These are phyloP conservation scores for Erythrocebus patas DNA, from an alignment of 2,113 vertebrate genomes.

Conservation along the genomic window DNA sequence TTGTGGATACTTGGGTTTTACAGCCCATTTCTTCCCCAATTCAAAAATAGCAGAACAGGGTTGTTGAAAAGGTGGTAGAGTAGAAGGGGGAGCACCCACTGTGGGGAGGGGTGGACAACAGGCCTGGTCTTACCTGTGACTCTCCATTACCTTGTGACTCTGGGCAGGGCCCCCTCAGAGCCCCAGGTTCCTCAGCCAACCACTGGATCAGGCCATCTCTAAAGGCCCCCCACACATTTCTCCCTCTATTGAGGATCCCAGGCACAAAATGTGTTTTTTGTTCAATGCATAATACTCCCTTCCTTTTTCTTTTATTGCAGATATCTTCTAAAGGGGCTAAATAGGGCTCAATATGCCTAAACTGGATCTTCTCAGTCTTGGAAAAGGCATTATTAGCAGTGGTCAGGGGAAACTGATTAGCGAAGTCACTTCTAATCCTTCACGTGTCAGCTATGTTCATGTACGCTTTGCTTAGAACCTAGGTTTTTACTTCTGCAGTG, in stretches of 20 bases:
- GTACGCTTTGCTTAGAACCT: neutral
- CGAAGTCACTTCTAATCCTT: neutral
- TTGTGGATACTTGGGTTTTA: neutral
- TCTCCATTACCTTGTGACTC: neutral
- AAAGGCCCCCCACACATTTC: neutral
- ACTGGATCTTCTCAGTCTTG: neutral
- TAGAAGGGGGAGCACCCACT: neutral
- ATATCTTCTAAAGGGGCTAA: neutral
- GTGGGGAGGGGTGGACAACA: neutral
- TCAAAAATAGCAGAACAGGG: neutral
- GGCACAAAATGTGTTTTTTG: neutral
- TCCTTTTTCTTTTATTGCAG: neutral
- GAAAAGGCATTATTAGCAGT: neutral
- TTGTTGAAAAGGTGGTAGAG: neutral
- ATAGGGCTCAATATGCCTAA: neutral
- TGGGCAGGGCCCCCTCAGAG: neutral
- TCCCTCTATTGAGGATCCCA: neutral
- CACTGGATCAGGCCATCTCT: neutral
- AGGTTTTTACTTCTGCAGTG: neutral
- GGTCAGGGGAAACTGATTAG: neutral
- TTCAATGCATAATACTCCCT: neutral
- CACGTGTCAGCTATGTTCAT: neutral
- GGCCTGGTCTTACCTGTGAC: neutral
- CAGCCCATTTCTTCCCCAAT: neutral
- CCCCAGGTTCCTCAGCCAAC: neutral